Base-by-base conservation (phyloP, 2,797 vertebrate species). In the Rachycentron canadum region DNA sequence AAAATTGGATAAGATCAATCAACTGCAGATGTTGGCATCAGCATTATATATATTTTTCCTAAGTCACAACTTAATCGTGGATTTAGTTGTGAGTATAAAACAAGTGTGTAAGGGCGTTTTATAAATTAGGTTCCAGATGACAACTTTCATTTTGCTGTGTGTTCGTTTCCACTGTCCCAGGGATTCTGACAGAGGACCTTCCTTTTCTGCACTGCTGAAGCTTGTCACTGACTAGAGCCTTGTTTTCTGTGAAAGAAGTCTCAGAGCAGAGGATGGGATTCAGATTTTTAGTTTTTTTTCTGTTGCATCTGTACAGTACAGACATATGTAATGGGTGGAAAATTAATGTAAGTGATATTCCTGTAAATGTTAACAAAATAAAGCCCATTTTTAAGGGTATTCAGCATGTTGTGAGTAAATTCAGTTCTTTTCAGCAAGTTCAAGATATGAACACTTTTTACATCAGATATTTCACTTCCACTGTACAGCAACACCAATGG, bases 341-440 rank as follows among this genome's bases (percentile, higher is more conserved):
- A 89, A 87, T 93, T 92, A 91, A 93, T 95, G 93, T 95, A 92
- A 88, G 94, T 95, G 92, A 92, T 93, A 93, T 95, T 95, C 91
- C 92, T 93, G 89, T 95, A 90, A 93, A 94, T 95, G 93, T 95
- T 94, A 93, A 94, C 92, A 88, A 92, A 95, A 96, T 95, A 95
- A 95, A 95, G 86, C 86, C 88, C 82, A 57, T 94, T 95, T 95
- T 94, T 85, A 94, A 93, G 91, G 93, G 77, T 83, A 70, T 9
- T 19, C 52, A 11, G 14, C 43, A 56, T 65, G 55, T 66, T 53
- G 43, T 69, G 79, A 47, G 67, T 84, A 57, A 32, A 52, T 34
- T 26, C n/a, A 13, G 16, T 2, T 23, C 7, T 45, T 56, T 64
- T 36, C 21, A 7, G 23, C 19, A n/a, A 4, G 41, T 41, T 17